These are phyloP conservation scores for Poecile montanus DNA, from an alignment of 2,797 vertebrate genomes.

Conservation along the genomic window DNA sequence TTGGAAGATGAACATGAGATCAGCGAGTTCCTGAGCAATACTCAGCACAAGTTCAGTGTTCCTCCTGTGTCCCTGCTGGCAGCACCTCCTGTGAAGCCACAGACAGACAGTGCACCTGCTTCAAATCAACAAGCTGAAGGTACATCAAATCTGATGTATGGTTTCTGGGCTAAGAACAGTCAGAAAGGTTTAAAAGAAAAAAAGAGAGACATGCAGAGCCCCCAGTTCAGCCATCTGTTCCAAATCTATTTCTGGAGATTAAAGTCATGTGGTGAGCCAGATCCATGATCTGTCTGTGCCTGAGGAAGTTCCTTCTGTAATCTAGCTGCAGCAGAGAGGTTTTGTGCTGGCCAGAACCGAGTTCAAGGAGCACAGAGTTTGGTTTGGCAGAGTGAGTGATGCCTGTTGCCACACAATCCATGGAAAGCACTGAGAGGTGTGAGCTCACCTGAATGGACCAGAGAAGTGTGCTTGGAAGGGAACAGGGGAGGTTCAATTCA, in stretches of 20 bases:
- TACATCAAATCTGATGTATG: not conserved
- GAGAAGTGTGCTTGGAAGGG: not conserved
- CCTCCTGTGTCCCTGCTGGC: slow-evolving; percentile 76
- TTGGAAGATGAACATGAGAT: slow-evolving; percentile 88
- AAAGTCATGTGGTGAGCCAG: not conserved
- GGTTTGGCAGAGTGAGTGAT: not conserved
- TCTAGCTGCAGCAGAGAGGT: not conserved
- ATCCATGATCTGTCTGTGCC: not conserved
- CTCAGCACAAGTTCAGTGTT: slow-evolving; percentile 89
- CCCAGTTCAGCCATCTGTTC: not conserved
- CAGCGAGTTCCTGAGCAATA: slow-evolving; percentile 78
- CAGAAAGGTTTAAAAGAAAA: not conserved
- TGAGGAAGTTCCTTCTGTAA: not conserved
- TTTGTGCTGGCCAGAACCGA: not conserved
- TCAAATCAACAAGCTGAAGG: slow-evolving; percentile 64
- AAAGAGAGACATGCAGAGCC: not conserved
- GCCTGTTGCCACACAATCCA: not conserved
- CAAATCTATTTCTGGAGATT: not conserved
- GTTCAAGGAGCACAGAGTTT: not conserved
- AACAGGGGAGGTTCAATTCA: not conserved
- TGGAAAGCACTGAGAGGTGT: not conserved
- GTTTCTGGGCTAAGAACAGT: not conserved
- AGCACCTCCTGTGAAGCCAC: slow-evolving; percentile 58
- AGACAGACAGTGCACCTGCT: not conserved
- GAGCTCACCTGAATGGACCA: not conserved